Evolutionary conservation across 1,140 invertebrate genomes (phyloP), one percentile per base, ranked within the genome.

Genomic region (Proales similis): DNA sequence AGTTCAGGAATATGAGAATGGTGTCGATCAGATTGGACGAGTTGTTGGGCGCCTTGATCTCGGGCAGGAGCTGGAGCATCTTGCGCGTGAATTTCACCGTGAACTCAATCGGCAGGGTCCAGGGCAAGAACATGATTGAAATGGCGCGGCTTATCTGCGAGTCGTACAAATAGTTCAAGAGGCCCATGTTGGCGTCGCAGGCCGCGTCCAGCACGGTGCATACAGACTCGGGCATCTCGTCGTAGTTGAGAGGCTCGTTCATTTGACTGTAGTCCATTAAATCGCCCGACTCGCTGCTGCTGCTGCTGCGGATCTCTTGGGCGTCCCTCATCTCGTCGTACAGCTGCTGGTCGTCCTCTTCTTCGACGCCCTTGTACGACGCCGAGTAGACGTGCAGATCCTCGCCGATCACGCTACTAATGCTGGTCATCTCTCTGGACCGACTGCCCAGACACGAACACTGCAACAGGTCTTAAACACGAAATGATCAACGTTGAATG

Each of bases 71-170:
- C 14, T 57, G 36, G 9, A 46, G 27, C 24, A 19, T 39, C 48
- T 38, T 57, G 39, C 45, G 39, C 20, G 51, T 30, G 45, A 57
- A 57, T 19, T 57, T 57, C 17, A 42, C 14, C 20, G 36, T 57
- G 30, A 57, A 57, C 19, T 57, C 51, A 42, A 57, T 42, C 20
- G 51, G 51, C 9, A 57, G 20, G 30, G 33, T 57, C 51, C 51
- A 57, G 11, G 51, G 51, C 9, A 57, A 17, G 30, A 57, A 57
- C 9, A 57, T 14, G 17, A 57, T 57, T 11, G 51, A 57, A 5
- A 57, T 57, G 11, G 51, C 51, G 4, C 51, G 51, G 27, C 51
- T 57, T 42, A 57, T 11, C 45, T 57, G 51, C 29, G 51, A 57
- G 45, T 57, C 17, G 19, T 57, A 57, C 5, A 57, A 24, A 42